These are phyloP conservation scores for Rhamnusium bicolor DNA, from an alignment of 2,888 invertebrate species.

Conservation along the genomic window DNA sequence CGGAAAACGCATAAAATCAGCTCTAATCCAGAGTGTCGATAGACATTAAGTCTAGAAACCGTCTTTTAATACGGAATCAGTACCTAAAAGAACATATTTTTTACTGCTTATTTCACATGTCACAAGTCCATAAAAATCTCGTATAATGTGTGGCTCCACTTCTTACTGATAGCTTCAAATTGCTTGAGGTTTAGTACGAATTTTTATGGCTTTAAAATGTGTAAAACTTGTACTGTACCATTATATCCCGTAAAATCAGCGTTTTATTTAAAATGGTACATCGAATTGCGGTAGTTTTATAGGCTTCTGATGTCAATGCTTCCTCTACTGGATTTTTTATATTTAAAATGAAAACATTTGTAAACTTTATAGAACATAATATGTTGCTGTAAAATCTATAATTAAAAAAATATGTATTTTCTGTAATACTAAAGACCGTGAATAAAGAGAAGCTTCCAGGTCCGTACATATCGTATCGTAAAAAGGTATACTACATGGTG, in stretches of 20 bases:
- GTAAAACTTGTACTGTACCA: not conserved
- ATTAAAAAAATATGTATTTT: too few relatives aligned
- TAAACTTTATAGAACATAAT: too few relatives aligned
- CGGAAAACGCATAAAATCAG: not conserved
- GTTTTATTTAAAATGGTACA: not conserved
- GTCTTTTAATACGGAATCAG: not conserved
- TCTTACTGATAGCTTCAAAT: conserved; percentile 3
- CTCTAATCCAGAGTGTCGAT: not conserved
- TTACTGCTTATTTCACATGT: not conserved
- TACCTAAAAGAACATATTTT: not conserved
- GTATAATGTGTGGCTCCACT: not conserved
- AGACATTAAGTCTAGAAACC: not conserved
- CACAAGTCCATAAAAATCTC: not conserved
- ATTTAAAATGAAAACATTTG: too few relatives aligned
- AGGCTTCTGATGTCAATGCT: not conserved
- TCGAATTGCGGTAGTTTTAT: not conserved
- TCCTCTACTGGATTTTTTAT: too few relatives aligned
- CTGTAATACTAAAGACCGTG: too few relatives aligned
- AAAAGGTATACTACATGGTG: too few relatives aligned
- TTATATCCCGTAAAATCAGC: conserved; percentile 5
- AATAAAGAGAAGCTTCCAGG: too few relatives aligned
- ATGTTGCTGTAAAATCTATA: too few relatives aligned
- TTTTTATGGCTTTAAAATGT: conserved; percentile 1
- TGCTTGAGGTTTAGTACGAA: not conserved
- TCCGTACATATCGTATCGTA: too few relatives aligned